phyloP scores from a whole-genome alignment of 2,797 vertebrate genomes.

The Channallabes apus region DNA sequence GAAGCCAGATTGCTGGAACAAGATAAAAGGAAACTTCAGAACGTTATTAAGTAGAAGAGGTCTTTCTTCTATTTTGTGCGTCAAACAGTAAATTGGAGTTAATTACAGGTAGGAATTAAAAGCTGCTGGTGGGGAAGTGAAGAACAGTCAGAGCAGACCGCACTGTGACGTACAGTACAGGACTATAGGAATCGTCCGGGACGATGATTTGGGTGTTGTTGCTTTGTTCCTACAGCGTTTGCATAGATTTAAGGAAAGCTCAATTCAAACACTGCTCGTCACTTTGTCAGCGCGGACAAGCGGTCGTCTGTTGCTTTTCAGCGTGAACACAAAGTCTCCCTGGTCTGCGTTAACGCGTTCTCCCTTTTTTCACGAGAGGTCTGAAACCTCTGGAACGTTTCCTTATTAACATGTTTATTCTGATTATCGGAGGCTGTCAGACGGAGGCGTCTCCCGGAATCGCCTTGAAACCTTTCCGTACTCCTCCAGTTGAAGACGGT shows the following conservation, averaged over 20 bases:
- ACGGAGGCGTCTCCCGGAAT: constrained; percentile 45
- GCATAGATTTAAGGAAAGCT: not conserved
- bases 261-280: not conserved
- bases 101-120: not conserved
- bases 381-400: not conserved
- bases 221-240: not conserved
- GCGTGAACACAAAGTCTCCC: not conserved
- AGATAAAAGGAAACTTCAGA: not conserved
- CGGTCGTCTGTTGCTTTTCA: not conserved
- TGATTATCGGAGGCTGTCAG: not conserved
- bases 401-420: constrained; percentile 14
- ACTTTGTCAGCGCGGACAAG: not conserved
- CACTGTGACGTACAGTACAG: not conserved
- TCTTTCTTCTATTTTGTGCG: not conserved
- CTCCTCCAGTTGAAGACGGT: constrained; percentile 31
- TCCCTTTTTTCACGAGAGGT: not conserved
- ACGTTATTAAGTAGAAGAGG: not conserved
- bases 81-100: not conserved
- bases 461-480: constrained; percentile 64
- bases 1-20: not conserved
- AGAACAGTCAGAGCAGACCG: not conserved
- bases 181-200: not conserved
- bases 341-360: not conserved
- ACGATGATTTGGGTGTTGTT: not conserved
- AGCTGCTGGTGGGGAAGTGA: not conserved